phyloP scores from a whole-genome alignment of 2,113 vertebrate species.

The Alligator sinensis region DNA sequence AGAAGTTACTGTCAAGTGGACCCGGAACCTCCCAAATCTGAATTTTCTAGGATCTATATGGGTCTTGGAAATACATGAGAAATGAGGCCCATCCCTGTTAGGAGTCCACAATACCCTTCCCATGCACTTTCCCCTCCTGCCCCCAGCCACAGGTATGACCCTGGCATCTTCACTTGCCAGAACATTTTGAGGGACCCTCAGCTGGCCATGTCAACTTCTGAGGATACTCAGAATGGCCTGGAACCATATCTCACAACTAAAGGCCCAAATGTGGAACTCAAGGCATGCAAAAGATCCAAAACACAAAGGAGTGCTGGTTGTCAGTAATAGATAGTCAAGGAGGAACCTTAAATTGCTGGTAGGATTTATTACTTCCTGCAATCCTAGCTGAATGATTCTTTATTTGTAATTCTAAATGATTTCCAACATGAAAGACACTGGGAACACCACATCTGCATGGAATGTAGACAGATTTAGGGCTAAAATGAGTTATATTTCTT shows the following conservation, averaged over 20 bases:
- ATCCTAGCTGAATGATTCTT: not conserved
- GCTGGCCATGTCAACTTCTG: not conserved
- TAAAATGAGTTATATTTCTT: not conserved
- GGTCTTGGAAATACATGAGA: not conserved
- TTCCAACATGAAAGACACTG: not conserved
- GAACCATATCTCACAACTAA: not conserved
- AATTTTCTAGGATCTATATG: not conserved
- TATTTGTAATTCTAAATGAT: not conserved
- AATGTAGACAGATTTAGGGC: not conserved
- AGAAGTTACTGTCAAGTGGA: not conserved
- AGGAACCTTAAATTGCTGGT: not conserved
- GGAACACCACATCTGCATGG: not conserved
- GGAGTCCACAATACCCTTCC: too few species aligned
- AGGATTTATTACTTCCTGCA: not conserved
- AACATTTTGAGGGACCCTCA: not conserved
- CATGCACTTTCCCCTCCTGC: too few species aligned
- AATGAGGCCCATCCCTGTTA: rapidly evolving
- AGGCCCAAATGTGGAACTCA: not conserved
- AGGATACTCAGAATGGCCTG: not conserved
- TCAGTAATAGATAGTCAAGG: not conserved
- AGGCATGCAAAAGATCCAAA: not conserved
- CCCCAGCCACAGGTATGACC: too few species aligned
- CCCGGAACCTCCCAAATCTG: not conserved
- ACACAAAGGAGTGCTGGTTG: too few species aligned
- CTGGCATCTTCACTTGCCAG: too few species aligned